These are phyloP conservation scores for Solenodon paradoxus DNA, from an alignment of 2,113 vertebrate genomes.

Conservation along the genomic window DNA sequence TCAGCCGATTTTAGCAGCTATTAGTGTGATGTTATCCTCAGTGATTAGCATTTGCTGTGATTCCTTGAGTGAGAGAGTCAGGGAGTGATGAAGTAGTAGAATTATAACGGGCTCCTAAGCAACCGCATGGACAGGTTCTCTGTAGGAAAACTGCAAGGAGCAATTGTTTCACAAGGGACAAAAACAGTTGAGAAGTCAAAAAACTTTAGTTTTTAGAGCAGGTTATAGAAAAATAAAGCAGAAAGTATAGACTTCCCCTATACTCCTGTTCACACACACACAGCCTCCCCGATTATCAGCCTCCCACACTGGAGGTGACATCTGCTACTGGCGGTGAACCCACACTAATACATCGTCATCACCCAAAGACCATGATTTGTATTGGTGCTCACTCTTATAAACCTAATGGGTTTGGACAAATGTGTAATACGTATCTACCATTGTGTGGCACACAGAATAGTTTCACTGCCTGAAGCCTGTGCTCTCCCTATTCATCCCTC, in stretches of 20 bases:
- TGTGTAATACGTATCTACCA: no score
- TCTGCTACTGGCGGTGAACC: not conserved
- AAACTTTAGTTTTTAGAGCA: not conserved
- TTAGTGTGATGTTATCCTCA: not conserved
- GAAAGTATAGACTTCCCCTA: not conserved
- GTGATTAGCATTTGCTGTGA: not conserved
- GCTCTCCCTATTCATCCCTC: not conserved
- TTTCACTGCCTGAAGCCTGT: not conserved
- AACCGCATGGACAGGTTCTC: not conserved
- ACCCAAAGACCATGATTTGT: not conserved
- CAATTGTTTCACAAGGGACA: not conserved
- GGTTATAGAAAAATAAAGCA: not conserved
- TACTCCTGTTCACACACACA: accelerated
- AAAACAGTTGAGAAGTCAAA: no score
- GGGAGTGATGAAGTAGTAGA: not conserved
- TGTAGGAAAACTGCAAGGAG: not conserved
- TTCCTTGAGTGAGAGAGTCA: not conserved
- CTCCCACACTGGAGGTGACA: not conserved
- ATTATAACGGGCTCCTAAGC: not conserved
- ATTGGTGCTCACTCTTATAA: not conserved
- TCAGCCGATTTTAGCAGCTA: not conserved
- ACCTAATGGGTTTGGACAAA: not conserved
- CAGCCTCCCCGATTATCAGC: not conserved
- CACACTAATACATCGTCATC: accelerated
- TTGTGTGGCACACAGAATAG: no score